These are phyloP conservation scores for Rhopalosiphum padi DNA, from an alignment of 1,140 invertebrate genomes.

Conservation along the genomic window DNA sequence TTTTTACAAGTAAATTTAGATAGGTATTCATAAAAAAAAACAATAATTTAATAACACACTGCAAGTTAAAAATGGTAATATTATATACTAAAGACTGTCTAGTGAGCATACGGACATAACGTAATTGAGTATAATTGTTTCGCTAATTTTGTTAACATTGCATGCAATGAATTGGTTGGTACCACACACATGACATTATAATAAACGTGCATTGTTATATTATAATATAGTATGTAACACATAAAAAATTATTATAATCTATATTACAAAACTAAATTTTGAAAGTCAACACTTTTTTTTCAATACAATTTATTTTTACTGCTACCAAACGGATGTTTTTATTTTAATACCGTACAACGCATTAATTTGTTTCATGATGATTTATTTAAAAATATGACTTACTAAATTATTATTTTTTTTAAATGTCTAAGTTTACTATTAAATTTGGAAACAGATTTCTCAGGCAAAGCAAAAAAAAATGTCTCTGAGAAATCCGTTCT, in stretches of 20 bases:
- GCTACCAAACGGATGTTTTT: neutral
- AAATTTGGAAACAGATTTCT: slow-evolving; percentile 3
- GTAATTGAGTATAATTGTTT: slow-evolving; percentile 15
- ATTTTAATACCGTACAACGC: neutral
- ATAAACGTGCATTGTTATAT: slow-evolving; percentile 12
- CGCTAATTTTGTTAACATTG: neutral
- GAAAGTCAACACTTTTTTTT: neutral
- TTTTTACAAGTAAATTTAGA: neutral
- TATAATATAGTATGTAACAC: neutral
- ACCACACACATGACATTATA: neutral
- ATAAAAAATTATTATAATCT: neutral
- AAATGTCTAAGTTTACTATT: neutral
- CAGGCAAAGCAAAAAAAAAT: slow-evolving; percentile 24
- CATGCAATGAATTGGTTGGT: neutral
- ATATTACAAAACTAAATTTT: neutral
- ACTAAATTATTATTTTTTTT: neutral
- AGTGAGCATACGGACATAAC: neutral
- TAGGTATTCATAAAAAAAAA: neutral
- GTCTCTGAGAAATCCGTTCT: neutral
- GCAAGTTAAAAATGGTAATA: neutral
- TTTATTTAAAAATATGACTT: slow-evolving; percentile 15
- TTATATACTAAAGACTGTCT: neutral
- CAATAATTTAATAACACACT: neutral
- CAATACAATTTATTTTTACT: neutral
- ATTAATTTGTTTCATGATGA: neutral